These are phyloP conservation scores for Drosophila buzzatii DNA, from an alignment of 2,888 invertebrate genomes.

Conservation along the genomic window DNA sequence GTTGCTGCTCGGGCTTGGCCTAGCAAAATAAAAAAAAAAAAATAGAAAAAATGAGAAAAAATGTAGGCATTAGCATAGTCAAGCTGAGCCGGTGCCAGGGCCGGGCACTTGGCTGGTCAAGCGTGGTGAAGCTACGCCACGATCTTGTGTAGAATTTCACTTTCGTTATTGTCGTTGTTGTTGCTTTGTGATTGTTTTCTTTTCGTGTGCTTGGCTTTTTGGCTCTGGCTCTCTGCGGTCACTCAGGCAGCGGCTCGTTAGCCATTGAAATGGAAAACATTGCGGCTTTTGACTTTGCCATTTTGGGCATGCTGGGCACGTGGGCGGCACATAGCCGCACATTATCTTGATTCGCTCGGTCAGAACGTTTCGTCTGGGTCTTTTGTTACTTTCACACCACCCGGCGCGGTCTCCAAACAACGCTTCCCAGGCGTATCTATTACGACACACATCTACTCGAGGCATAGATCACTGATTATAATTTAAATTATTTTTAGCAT, in stretches of 20 bases:
- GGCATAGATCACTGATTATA: conserved; percentile 45
- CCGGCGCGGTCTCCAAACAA: not conserved
- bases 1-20: conserved; percentile 42
- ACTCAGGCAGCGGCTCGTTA: conserved; percentile 23
- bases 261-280: conserved; percentile 74
- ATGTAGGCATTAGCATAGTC: conserved; percentile 61
- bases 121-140: conserved; percentile 68
- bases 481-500: conserved; percentile 64
- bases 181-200: conserved; percentile 65
- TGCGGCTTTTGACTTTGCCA: conserved; percentile 39
- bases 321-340: conserved; percentile 58
- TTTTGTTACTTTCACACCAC: conserved; percentile 44
- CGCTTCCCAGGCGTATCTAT: conserved; percentile 19
- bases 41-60: not conserved
- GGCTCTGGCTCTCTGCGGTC: conserved; percentile 50
- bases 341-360: conserved; percentile 28
- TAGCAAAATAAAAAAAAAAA: conserved; percentile 29
- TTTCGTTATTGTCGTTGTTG: conserved; percentile 65
- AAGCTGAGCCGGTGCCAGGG: conserved; percentile 30
- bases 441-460: conserved; percentile 34
- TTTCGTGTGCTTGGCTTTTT: conserved; percentile 42
- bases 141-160: conserved; percentile 79
- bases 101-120: conserved; percentile 69
- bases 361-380: conserved; percentile 35
- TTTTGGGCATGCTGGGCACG: conserved; percentile 69